Conservation (phyloP, 37 sponge, comb jelly and placozoan species). For the Mnemiopsis leidyi region DNA sequence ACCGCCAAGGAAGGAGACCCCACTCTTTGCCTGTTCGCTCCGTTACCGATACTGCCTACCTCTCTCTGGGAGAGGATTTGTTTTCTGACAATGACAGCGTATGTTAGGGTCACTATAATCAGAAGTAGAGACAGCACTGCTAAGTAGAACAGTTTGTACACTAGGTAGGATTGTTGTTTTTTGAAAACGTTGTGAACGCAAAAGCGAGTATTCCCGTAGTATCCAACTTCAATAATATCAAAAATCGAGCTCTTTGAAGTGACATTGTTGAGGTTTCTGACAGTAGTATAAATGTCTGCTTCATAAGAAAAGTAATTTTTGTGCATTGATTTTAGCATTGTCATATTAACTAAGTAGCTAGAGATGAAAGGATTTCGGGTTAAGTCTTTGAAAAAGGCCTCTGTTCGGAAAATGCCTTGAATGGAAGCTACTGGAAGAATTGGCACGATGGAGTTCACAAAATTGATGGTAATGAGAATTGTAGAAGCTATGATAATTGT, state of each 20-base stretch:
- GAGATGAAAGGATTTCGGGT: not conserved
- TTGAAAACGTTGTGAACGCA: constrained; percentile 28
- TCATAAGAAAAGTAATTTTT: not conserved
- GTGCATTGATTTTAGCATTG: not conserved
- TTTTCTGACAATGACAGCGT: not conserved
- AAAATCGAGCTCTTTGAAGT: not conserved
- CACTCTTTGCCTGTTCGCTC: too few relatives aligned
- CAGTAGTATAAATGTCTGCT: not conserved
- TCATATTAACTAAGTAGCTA: not conserved
- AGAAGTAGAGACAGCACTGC: not conserved
- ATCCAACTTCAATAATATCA: not conserved
- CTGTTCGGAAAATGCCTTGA: not conserved
- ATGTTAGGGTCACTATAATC: not conserved
- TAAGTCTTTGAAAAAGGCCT: not conserved
- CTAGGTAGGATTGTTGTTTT: not conserved
- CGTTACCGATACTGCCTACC: not conserved
- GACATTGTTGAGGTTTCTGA: not conserved
- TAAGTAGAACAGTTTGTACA: not conserved
- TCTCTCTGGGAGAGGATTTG: not conserved
- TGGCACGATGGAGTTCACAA: not conserved
- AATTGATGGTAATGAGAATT: not conserved
- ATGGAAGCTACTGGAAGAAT: not conserved
- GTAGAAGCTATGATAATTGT: not conserved
- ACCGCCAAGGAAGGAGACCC: not conserved
- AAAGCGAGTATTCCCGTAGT: not conserved